A percentile compares a stretch with the other conserved stretches of the same genome.
These are phyloP conservation scores for Lutraria rhynchaena DNA, from an alignment of 1,140 invertebrate genomes.

Conservation along the genomic window DNA sequence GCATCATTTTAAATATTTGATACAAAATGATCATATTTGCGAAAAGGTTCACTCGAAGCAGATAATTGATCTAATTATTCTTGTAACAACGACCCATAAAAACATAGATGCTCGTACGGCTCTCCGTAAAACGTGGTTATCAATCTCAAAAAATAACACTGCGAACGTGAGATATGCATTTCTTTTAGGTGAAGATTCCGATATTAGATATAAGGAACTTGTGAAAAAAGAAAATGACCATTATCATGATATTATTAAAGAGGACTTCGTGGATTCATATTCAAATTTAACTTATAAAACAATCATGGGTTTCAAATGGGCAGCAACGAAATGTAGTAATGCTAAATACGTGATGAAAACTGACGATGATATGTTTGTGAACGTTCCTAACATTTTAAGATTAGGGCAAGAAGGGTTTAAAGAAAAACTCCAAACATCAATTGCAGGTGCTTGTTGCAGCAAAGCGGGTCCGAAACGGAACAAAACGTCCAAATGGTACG, in stretches of 20 bases:
- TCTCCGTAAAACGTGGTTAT: slow-evolving; percentile 67
- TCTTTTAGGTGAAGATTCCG: slow-evolving; percentile 44
- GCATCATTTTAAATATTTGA: slow-evolving; percentile 38
- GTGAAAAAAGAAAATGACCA: slow-evolving; percentile 84
- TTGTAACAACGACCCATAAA: slow-evolving; percentile 41
- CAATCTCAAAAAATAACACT: slow-evolving; percentile 60
- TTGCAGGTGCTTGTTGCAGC: slow-evolving; percentile 12
- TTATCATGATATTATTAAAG: slow-evolving; percentile 89
- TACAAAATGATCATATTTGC: slow-evolving; percentile 47
- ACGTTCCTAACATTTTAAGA: slow-evolving; percentile 69
- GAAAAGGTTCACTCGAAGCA: neutral
- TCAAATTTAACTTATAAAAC: slow-evolving; percentile 94
- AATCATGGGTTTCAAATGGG: slow-evolving; percentile 91
- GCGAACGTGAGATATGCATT: slow-evolving; percentile 59
- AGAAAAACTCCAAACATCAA: neutral
- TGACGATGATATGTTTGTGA: slow-evolving; percentile 84
- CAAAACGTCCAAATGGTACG: slow-evolving; percentile 48
- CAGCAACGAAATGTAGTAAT: slow-evolving; percentile 85
- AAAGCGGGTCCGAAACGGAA: slow-evolving; percentile 31
- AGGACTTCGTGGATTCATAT: slow-evolving; percentile 90
- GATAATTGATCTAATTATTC: slow-evolving; percentile 40
- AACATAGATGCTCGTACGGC: slow-evolving; percentile 33
- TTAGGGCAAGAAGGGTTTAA: neutral
- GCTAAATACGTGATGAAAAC: slow-evolving; percentile 83
- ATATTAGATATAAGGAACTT: neutral